Evolutionary conservation across 2,113 vertebrate genomes (phyloP).

Genomic region (Myocastor coypus): DNA sequence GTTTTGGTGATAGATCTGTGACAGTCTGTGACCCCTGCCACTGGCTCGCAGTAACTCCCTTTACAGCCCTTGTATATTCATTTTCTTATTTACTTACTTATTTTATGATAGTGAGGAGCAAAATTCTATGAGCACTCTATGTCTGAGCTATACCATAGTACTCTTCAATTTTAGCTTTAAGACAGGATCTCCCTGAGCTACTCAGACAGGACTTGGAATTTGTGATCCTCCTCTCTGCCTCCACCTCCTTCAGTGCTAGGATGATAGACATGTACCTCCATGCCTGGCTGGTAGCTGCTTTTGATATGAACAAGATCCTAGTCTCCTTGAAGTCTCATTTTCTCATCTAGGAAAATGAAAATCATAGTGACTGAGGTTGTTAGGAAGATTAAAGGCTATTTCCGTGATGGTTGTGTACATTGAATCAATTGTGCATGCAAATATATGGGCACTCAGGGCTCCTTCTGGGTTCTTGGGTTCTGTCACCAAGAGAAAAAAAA

Average conservation of each 20-base stretch:
- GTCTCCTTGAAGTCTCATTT: constrained; percentile 21
- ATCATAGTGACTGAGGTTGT: not conserved
- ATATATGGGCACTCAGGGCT: not conserved
- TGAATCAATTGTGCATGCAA: not conserved
- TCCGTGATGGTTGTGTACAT: not conserved
- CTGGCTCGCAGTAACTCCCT: not conserved
- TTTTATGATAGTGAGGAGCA: not conserved
- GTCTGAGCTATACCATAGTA: not conserved
- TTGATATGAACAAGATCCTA: not conserved
- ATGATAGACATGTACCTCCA: not conserved
- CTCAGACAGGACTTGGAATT: not conserved
- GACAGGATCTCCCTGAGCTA: not conserved
- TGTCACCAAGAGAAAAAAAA: constrained; percentile 2
- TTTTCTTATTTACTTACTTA: not conserved
- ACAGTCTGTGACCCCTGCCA: not conserved
- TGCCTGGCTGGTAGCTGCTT: not conserved
- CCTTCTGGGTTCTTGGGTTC: not conserved
- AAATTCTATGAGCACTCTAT: not conserved
- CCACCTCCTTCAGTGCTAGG: not conserved
- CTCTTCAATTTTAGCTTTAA: not conserved
- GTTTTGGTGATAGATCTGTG: not conserved
- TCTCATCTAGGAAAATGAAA: constrained; percentile 9
- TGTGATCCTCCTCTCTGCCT: not conserved
- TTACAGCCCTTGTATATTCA: not conserved
- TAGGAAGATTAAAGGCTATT: not conserved